Conservation (phyloP, 1,140 invertebrate species). For the Apis dorsata region DNA sequence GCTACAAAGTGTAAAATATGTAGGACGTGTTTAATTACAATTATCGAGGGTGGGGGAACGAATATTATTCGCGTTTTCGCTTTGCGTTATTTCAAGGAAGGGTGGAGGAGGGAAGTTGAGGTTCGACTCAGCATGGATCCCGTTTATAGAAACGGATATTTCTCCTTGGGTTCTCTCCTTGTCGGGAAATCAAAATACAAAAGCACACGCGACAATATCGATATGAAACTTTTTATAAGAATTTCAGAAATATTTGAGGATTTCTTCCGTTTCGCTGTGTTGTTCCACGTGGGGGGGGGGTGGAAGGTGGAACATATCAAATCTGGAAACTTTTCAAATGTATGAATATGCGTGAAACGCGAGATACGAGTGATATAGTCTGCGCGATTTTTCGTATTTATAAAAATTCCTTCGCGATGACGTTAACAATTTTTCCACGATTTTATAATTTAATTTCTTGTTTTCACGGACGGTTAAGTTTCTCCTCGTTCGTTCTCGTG, state of each 20-base stretch:
- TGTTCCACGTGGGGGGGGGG: neutral
- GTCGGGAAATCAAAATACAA: neutral
- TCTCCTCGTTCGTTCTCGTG: neutral
- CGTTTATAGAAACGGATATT: constrained; percentile 3
- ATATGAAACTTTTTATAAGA: constrained; percentile 31
- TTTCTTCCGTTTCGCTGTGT: neutral
- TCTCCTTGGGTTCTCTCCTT: neutral
- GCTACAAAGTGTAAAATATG: constrained; percentile 19
- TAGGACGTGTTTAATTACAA: constrained; percentile 11
- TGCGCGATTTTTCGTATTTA: neutral
- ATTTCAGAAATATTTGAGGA: constrained; percentile 7
- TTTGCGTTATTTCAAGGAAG: constrained; percentile 4
- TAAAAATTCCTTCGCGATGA: neutral
- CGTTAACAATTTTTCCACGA: neutral
- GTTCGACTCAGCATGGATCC: neutral
- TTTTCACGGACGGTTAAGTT: neutral
- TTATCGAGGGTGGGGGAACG: neutral
- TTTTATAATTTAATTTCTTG: neutral
- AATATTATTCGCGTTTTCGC: constrained; percentile 17
- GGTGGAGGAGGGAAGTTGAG: neutral
- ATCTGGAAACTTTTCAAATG: constrained; percentile 20
- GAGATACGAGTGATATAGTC: neutral
- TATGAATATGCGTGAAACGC: neutral
- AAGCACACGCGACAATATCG: neutral
- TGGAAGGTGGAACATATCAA: constrained; percentile 14